These are phyloP conservation scores for Plebejus argus DNA, from an alignment of 2,888 invertebrate species.

Conservation along the genomic window DNA sequence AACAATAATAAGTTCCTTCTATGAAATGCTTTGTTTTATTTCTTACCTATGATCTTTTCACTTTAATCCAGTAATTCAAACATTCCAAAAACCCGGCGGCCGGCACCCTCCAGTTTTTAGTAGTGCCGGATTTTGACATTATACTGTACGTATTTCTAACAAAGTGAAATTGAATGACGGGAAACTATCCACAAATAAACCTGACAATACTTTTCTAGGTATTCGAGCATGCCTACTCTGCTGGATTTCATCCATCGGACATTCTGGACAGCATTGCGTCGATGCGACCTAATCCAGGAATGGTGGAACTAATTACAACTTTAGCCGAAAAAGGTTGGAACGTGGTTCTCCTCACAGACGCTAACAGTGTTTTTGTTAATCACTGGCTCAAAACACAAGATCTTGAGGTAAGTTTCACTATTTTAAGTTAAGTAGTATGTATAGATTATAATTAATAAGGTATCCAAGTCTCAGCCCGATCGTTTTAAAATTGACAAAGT, in stretches of 20 bases:
- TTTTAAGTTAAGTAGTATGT: not conserved
- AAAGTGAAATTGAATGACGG: not conserved
- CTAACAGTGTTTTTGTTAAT: conserved; percentile 66
- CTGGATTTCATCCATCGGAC: conserved; percentile 60
- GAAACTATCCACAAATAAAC: not conserved
- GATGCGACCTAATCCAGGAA: conserved; percentile 62
- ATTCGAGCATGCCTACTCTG: conserved; percentile 70
- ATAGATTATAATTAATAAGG: no score
- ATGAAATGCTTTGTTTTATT: no score
- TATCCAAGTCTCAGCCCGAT: no score
- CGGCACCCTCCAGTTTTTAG: no score
- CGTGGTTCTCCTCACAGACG: conserved; percentile 63
- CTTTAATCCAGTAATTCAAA: no score
- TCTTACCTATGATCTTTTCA: no score
- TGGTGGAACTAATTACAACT: conserved; percentile 54
- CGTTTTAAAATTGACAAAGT: no score
- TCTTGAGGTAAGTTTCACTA: conserved; percentile 51
- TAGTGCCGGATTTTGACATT: no score
- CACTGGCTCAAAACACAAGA: conserved; percentile 68
- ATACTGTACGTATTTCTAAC: no score
- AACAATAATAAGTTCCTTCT: no score
- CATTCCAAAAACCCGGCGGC: no score
- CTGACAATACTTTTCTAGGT: conserved; percentile 51
- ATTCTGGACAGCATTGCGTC: conserved; percentile 62
- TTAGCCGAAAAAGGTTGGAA: conserved; percentile 61